phyloP scores from a whole-genome alignment of 1,140 invertebrate species.

The Chelonus insularis region DNA sequence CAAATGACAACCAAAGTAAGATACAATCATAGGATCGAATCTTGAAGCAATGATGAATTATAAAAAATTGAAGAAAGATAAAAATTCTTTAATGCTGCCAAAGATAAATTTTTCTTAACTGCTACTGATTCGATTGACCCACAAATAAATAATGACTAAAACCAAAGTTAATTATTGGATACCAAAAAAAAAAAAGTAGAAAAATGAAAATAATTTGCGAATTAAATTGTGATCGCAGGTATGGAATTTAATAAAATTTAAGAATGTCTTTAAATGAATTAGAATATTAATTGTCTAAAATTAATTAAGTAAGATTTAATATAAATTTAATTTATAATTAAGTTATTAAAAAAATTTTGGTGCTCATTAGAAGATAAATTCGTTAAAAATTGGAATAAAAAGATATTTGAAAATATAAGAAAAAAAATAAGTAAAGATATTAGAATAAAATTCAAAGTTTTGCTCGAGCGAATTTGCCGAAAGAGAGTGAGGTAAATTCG shows the following conservation, averaged over 20 bases:
- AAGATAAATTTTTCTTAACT: slow-evolving; percentile 3
- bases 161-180: too few species aligned
- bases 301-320: too few species aligned
- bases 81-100: slow-evolving; percentile 12
- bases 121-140: background rate
- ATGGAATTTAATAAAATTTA: background rate
- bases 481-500: slow-evolving; percentile 34
- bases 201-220: background rate
- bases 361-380: background rate
- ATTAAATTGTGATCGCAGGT: background rate
- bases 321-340: background rate
- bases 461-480: slow-evolving; percentile 18
- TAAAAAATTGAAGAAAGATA: slow-evolving; percentile 19
- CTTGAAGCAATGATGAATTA: background rate
- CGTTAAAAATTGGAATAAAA: background rate
- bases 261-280: too few species aligned
- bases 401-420: background rate
- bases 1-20: slow-evolving; percentile 59
- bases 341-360: background rate
- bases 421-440: background rate
- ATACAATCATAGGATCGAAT: background rate
- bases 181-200: background rate
- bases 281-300: too few species aligned
- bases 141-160: background rate
- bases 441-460: slow-evolving; percentile 13